These are phyloP conservation scores for Campaea margaritaria DNA, from an alignment of 2,888 invertebrate species.

Conservation along the genomic window DNA sequence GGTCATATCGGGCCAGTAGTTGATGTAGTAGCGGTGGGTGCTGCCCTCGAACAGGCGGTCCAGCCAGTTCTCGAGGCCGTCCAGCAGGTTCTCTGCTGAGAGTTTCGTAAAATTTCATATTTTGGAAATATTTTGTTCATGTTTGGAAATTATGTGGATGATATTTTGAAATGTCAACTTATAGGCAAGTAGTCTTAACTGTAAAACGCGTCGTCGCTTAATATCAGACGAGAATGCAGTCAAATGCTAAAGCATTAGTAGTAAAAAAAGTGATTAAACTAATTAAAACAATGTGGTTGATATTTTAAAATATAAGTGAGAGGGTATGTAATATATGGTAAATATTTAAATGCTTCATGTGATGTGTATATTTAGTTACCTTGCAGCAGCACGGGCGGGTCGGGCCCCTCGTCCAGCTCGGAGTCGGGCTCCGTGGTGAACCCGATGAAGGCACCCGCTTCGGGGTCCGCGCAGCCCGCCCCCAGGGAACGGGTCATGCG, in stretches of 20 bases:
- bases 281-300: too few relatives aligned
- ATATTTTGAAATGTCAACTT: too few relatives aligned
- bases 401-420: constrained; percentile 78
- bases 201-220: too few relatives aligned
- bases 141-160: too few relatives aligned
- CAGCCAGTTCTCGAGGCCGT: constrained; percentile 97
- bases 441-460: constrained; percentile 94
- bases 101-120: constrained; percentile 36
- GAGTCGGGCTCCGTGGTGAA: constrained; percentile 90
- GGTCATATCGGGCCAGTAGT: constrained; percentile 99
- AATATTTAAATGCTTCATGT: too few relatives aligned
- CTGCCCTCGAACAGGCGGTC: constrained; percentile 98
- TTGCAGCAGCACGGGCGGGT: constrained; percentile 76
- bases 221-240: too few relatives aligned
- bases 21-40: constrained; percentile 97
- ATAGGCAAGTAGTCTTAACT: too few relatives aligned
- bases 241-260: too few relatives aligned
- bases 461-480: constrained; percentile 85
- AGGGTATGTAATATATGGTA: too few relatives aligned
- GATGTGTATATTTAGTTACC: constrained; percentile 48
- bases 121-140: neutral
- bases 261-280: too few relatives aligned
- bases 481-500: constrained; percentile 88
- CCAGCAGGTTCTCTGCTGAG: constrained; percentile 90
- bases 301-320: too few relatives aligned